Base-by-base conservation (phyloP, 2,113 vertebrate genomes). In the Panthera tigris region DNA sequence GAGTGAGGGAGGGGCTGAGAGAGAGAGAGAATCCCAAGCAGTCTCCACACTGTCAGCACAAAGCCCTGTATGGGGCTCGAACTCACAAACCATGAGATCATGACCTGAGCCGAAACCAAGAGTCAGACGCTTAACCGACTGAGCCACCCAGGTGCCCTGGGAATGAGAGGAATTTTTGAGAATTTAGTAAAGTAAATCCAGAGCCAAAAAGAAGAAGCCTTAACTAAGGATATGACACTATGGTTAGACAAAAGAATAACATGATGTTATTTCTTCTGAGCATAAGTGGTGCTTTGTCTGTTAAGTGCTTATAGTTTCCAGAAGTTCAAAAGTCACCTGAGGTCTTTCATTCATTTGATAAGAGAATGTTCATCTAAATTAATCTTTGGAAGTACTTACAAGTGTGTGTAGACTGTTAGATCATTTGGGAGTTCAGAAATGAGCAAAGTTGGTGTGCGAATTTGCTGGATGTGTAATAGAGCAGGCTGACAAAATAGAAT, bases 331-430 rank as follows among this genome's bases (percentile, higher is more conserved):
- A 66, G 71, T 93, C 93, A 81, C 29, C 19, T 66, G 25, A 52
- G 39, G 31, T 50, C 69, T 85, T 79, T 11, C 85, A 89, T 31
- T 89, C 25, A 89, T 83, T 97, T 93, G 93, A 57, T 89, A 86
- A 66, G 57, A 71, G 21, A 15, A 16, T 18, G n/a, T 74, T 92
- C 8, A 61, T 39, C 25, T 82, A 52, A 92, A 81, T 27, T 96
- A 82, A 74, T 94, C 23, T 91, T 79, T 63, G 61, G 45, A 85
- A 66, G 19, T 41, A 80, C 48, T 96, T 68, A 63, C 11, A 79
- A 63, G 48, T 69, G 39, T 16, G 14, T 21, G 4, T 48, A 92
- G 52, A 63, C 15, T 61, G 5, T 90, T 41, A 91, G 65, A 73
- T 69, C 94, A 71, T 55, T 66, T 57, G 66, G 87, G 36, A 82